Evolutionary conservation across 2,888 invertebrate genomes (phyloP).

Genomic region (Heliconius aoede): DNA sequence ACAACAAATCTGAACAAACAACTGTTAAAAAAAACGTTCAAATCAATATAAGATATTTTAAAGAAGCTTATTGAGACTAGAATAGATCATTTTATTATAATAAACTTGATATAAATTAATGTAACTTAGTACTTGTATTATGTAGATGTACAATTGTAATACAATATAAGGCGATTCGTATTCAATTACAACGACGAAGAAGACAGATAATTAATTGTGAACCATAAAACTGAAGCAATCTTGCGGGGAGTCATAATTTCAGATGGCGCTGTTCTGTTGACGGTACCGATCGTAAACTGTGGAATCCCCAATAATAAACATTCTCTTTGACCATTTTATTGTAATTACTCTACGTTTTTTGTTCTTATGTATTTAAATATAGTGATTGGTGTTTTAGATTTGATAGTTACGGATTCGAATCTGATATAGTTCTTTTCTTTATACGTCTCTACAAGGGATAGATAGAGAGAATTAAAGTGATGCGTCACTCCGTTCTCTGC

Average conservation of each 20-base stretch:
- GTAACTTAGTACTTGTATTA: conserved; percentile 5
- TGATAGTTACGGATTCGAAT: background rate
- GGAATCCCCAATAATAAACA: conserved; percentile 55
- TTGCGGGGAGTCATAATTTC: conserved; percentile 23
- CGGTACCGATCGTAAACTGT: conserved; percentile 61
- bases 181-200: conserved; percentile 30
- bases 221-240: conserved; percentile 32
- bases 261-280: conserved; percentile 40
- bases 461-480: background rate
- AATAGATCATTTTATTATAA: conserved; percentile 7
- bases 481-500: background rate
- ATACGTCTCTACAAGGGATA: background rate
- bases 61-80: background rate
- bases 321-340: conserved; percentile 40
- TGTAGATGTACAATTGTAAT: conserved; percentile 4
- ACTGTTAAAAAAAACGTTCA: too few relatives aligned
- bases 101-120: conserved; percentile 3
- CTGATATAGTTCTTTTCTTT: background rate
- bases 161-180: conserved; percentile 33
- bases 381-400: background rate
- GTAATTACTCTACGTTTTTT: conserved; percentile 22
- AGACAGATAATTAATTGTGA: conserved; percentile 33
- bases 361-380: conserved; percentile 16
- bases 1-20: background rate
- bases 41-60: background rate